Evolutionary conservation across 2,113 vertebrate genomes (phyloP).

Genomic region (Laterallus jamaicensis): DNA sequence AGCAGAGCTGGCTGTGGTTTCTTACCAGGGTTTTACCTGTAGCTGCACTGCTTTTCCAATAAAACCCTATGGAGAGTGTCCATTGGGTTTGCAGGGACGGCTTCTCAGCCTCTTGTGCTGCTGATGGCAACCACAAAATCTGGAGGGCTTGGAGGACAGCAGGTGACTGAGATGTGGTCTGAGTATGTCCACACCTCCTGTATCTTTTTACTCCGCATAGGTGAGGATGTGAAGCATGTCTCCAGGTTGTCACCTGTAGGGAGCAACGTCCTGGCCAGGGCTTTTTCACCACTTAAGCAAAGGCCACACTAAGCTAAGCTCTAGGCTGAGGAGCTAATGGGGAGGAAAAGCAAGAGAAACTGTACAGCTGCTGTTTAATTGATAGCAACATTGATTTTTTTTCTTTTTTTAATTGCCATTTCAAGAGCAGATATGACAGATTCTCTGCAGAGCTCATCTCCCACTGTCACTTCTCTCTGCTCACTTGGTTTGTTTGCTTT

Average conservation of each 20-base stretch:
- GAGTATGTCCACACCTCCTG: accelerated
- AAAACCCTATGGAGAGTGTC: background rate
- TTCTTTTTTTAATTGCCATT: background rate
- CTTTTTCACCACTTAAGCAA: background rate
- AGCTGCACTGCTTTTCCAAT: background rate
- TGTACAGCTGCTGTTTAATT: background rate
- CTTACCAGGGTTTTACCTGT: background rate
- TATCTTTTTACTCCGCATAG: accelerated
- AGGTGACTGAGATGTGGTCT: background rate
- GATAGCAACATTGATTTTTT: background rate
- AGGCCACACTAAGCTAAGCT: background rate
- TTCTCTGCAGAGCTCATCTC: background rate
- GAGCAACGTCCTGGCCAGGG: background rate
- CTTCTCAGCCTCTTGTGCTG: background rate
- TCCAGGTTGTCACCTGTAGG: background rate
- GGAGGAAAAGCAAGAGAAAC: background rate
- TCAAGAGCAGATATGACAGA: background rate
- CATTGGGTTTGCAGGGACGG: background rate
- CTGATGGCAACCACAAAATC: background rate
- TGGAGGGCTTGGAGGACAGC: background rate
- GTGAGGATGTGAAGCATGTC: accelerated
- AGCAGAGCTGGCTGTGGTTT: background rate
- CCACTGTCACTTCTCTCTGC: background rate
- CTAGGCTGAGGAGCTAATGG: background rate
- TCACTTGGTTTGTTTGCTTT: background rate